Percentiles rank a stretch among this genome's conserved stretches.
phyloP scores from a whole-genome alignment of 1,140 invertebrate genomes.

The Druon quercuslanigerum region DNA sequence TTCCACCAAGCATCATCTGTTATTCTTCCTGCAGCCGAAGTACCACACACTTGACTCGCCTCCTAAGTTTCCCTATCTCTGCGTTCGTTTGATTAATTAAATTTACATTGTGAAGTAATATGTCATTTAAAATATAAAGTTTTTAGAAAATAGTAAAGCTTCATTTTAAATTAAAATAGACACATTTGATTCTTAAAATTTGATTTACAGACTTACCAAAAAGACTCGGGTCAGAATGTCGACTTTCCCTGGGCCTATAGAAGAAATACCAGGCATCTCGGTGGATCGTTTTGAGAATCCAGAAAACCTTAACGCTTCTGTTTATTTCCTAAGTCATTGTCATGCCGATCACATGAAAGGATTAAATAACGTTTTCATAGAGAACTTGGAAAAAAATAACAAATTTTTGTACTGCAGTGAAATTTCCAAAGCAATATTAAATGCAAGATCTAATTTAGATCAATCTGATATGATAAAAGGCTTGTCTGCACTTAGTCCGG shows the following conservation, averaged over 20 bases:
- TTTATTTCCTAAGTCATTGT: conserved; percentile 83
- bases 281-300: conserved; percentile 78
- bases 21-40: too few relatives aligned
- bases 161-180: neutral
- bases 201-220: conserved; percentile 59
- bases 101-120: too few relatives aligned
- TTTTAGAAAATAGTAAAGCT: neutral
- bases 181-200: conserved; percentile 52
- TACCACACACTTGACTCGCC: too few relatives aligned
- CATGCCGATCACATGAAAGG: conserved; percentile 83
- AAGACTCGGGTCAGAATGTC: conserved; percentile 71
- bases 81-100: too few relatives aligned
- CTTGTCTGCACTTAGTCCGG: conserved; percentile 57
- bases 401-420: conserved; percentile 66
- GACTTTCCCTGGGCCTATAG: conserved; percentile 78
- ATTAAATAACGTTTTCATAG: conserved; percentile 66
- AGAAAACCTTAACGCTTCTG: conserved; percentile 72
- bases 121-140: neutral
- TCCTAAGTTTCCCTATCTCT: too few relatives aligned
- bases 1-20: too few relatives aligned
- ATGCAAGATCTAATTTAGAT: conserved; percentile 40
- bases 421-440: conserved; percentile 63
- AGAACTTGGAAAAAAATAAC: conserved; percentile 45
- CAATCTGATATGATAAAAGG: conserved; percentile 57
- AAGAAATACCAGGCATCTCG: conserved; percentile 79